These are phyloP conservation scores for Channallabes apus DNA, from an alignment of 2,797 vertebrate species.

Conservation along the genomic window DNA sequence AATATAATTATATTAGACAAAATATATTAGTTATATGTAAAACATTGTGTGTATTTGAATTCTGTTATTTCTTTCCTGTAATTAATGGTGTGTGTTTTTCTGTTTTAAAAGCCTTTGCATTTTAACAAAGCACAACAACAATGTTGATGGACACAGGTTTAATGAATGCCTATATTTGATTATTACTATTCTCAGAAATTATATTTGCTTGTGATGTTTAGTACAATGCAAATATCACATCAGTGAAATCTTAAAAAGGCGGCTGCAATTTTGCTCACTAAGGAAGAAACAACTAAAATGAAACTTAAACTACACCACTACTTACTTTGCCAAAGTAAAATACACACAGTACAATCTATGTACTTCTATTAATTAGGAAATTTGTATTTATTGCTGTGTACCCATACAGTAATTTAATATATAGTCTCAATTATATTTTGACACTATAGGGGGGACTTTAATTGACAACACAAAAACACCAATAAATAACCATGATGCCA, in stretches of 20 bases:
- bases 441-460: too few species aligned
- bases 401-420: too few species aligned
- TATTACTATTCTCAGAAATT: background rate
- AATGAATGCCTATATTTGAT: background rate
- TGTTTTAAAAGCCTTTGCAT: background rate
- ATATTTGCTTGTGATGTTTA: background rate
- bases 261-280: background rate
- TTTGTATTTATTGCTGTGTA: too few species aligned
- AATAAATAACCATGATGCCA: too few species aligned
- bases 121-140: too few species aligned
- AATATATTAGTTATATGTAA: background rate
- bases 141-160: background rate
- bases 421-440: too few species aligned
- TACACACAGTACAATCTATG: too few species aligned
- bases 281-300: background rate
- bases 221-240: background rate
- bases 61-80: background rate
- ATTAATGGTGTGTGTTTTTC: background rate
- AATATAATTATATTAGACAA: too few species aligned
- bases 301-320: too few species aligned
- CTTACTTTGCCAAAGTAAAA: too few species aligned
- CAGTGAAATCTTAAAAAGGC: background rate
- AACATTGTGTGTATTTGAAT: background rate
- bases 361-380: too few species aligned
- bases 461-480: too few species aligned